Evolutionary conservation across 2,888 invertebrate genomes (phyloP).

Genomic region (Melieria picta): DNA sequence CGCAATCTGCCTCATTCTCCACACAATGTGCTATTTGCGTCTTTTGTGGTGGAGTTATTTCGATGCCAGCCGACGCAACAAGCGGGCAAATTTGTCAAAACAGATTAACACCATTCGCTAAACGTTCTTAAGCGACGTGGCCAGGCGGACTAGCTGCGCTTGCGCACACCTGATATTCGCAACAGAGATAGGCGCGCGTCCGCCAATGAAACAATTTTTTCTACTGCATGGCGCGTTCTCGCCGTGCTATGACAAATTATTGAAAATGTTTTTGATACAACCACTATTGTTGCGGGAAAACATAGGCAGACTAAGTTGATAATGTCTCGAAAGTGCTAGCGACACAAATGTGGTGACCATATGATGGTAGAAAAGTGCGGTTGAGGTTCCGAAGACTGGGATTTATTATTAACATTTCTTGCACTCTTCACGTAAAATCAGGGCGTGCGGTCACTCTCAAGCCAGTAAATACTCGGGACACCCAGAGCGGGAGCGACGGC

Average conservation of each 20-base stretch:
- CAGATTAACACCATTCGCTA: constrained; percentile 57
- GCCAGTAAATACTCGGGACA: background rate
- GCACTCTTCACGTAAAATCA: no score
- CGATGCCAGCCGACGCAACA: constrained; percentile 1
- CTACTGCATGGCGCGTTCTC: background rate
- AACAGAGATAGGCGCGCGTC: background rate
- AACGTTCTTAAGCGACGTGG: constrained; percentile 10
- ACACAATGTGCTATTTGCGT: no score
- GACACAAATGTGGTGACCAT: no score
- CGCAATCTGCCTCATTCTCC: no score
- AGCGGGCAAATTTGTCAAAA: constrained; percentile 57
- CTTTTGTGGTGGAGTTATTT: no score
- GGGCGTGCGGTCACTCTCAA: background rate
- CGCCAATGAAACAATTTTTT: background rate
- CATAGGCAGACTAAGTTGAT: no score
- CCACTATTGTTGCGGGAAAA: no score
- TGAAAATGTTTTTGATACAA: background rate
- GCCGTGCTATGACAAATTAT: constrained; percentile 13
- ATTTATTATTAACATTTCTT: no score
- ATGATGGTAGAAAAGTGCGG: no score
- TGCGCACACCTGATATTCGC: constrained; percentile 21
- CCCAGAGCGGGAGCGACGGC: background rate
- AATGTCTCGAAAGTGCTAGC: no score
- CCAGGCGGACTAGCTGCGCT: background rate
- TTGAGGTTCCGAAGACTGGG: no score